These are phyloP conservation scores for Hypanus sabinus DNA, from an alignment of 2,113 vertebrate genomes.

Conservation along the genomic window DNA sequence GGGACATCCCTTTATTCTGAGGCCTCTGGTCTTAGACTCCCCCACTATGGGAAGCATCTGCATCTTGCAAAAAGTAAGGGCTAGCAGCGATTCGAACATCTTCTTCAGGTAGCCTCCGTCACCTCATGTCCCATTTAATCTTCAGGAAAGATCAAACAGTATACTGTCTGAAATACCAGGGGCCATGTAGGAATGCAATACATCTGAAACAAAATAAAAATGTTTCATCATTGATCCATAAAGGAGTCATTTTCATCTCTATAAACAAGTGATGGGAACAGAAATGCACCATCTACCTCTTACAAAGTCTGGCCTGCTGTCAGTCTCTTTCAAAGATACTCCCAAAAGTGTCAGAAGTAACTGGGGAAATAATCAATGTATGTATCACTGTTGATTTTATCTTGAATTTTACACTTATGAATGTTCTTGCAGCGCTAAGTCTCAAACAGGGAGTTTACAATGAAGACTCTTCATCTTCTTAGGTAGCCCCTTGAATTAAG, in stretches of 20 bases:
- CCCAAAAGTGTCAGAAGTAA: neutral
- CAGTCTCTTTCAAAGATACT: neutral
- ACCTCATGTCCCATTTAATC: too few relatives aligned
- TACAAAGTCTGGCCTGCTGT: neutral
- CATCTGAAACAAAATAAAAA: neutral
- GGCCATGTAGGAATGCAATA: neutral
- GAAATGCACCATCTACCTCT: neutral
- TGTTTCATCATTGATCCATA: neutral
- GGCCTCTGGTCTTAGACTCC: too few relatives aligned
- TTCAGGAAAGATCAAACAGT: neutral
- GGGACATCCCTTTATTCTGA: too few relatives aligned
- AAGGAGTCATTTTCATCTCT: too few relatives aligned
- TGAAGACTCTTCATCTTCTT: neutral
- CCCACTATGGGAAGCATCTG: too few relatives aligned
- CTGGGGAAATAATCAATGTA: neutral
- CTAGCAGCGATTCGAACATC: neutral
- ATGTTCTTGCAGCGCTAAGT: neutral
- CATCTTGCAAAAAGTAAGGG: neutral
- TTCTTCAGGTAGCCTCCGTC: neutral
- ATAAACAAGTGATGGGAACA: neutral
- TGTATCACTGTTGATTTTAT: neutral
- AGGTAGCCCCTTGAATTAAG: too few relatives aligned
- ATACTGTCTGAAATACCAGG: neutral
- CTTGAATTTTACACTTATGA: neutral
- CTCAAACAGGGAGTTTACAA: too few relatives aligned